phyloP scores from a whole-genome alignment of 1,140 invertebrate genomes.

The Manduca sexta region DNA sequence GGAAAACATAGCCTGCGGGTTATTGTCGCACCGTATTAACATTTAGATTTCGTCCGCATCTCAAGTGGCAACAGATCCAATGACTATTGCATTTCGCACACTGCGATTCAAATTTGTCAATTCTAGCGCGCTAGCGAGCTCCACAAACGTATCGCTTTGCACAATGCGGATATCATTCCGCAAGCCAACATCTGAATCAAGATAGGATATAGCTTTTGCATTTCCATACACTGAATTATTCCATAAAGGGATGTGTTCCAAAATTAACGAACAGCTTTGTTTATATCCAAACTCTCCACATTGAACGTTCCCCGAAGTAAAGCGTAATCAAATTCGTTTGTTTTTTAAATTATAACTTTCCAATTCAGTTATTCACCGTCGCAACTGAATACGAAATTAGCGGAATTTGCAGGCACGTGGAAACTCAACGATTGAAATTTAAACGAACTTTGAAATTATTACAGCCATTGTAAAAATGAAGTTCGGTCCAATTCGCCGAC shows the following conservation, averaged over 20 bases:
- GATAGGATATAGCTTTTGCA: too few species aligned
- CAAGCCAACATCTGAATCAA: neutral
- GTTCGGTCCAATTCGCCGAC: neutral
- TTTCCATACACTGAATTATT: too few species aligned
- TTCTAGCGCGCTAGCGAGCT: too few species aligned
- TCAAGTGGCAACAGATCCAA: neutral
- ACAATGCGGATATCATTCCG: neutral
- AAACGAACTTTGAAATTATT: neutral
- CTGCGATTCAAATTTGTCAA: too few species aligned
- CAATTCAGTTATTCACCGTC: neutral
- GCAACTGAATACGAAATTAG: slow-evolving; percentile 11
- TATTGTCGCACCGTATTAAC: slow-evolving; percentile 6
- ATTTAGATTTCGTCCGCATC: slow-evolving; percentile 6
- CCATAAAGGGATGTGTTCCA: too few species aligned
- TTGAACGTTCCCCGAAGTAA: too few species aligned
- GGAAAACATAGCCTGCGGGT: neutral
- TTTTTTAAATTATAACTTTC: neutral
- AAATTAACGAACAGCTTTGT: neutral
- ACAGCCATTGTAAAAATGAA: neutral
- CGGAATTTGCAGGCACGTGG: slow-evolving; percentile 6
- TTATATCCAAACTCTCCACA: neutral
- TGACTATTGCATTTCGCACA: neutral
- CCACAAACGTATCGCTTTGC: too few species aligned
- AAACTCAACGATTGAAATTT: neutral
- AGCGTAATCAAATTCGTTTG: neutral